A percentile compares a stretch with the other conserved stretches of the same genome.
Evolutionary conservation across 1,140 invertebrate genomes (phyloP).

Genomic region (Hypothenemus hampei): DNA sequence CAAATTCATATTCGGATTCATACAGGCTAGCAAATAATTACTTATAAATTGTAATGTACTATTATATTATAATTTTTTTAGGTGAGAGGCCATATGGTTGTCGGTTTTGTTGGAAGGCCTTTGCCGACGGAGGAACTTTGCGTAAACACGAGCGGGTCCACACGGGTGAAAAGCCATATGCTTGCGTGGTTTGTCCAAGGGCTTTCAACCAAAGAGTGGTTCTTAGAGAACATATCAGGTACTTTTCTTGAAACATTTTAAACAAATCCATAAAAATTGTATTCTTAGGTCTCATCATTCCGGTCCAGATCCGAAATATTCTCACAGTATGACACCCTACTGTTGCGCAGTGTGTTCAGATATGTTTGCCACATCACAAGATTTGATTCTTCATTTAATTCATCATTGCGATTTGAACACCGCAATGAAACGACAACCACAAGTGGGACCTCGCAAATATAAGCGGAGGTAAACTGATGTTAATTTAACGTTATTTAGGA

Average conservation of each 20-base stretch:
- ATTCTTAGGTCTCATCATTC: conserved; percentile 68
- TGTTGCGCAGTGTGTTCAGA: conserved; percentile 70
- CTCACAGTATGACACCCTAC: conserved; percentile 54
- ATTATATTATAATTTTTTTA: conserved; percentile 7
- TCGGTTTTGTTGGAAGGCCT: conserved; percentile 97
- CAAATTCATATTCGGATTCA: conserved; percentile 89
- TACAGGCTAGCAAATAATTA: conserved; percentile 66
- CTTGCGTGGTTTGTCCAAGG: conserved; percentile 87
- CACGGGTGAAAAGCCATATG: conserved; percentile 93
- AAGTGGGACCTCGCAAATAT: conserved; percentile 72
- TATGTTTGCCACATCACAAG: conserved; percentile 61
- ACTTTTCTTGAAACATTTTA: neutral
- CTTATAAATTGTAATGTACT: no score
- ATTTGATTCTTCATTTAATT: conserved; percentile 73
- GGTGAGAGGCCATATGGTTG: conserved; percentile 75
- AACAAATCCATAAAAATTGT: conserved; percentile 1
- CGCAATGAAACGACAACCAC: conserved; percentile 68
- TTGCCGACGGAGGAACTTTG: conserved; percentile 95
- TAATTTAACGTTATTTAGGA: no score
- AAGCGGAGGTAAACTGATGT: conserved; percentile 49
- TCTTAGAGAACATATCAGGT: conserved; percentile 69
- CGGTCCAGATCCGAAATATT: conserved; percentile 58
- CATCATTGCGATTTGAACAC: conserved; percentile 79
- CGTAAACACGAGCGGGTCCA: conserved; percentile 97
- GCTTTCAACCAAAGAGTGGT: conserved; percentile 82